A percentile compares a stretch with the other conserved stretches of the same genome.
These are phyloP conservation scores for Crioceris asparagi DNA, from an alignment of 2,888 invertebrate genomes.

Conservation along the genomic window DNA sequence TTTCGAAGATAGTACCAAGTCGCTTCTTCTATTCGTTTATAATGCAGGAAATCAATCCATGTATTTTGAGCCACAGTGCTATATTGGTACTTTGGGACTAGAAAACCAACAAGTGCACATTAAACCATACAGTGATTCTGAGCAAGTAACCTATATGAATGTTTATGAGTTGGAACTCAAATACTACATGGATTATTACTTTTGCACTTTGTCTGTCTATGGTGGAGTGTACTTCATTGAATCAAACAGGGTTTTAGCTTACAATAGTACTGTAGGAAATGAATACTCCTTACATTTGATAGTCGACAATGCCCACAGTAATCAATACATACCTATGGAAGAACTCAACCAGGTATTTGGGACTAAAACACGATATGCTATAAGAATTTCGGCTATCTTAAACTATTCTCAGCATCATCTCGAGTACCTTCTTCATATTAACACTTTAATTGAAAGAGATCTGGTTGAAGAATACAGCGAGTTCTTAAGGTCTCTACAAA, in stretches of 20 bases:
- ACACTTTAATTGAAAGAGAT: background rate
- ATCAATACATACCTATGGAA: background rate
- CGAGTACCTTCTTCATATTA: background rate
- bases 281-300: constrained; percentile 29
- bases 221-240: constrained; percentile 32
- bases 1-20: constrained; percentile 19
- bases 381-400: too few relatives aligned
- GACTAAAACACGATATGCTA: too few relatives aligned
- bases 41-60: too few relatives aligned
- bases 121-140: too few relatives aligned
- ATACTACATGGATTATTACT: constrained; percentile 49
- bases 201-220: constrained; percentile 51
- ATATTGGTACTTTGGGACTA: too few relatives aligned
- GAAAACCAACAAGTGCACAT: too few relatives aligned
- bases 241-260: constrained; percentile 44
- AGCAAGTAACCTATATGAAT: background rate
- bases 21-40: constrained; percentile 43
- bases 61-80: too few relatives aligned
- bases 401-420: too few relatives aligned
- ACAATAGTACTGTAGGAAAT: constrained; percentile 26
- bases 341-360: too few relatives aligned
- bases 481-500: too few relatives aligned
- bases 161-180: constrained; percentile 44
- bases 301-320: constrained; percentile 27
- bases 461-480: background rate